Base-by-base conservation (phyloP, 35 echinoderm and acorn worm species). In the Strongylocentrotus purpuratus region DNA sequence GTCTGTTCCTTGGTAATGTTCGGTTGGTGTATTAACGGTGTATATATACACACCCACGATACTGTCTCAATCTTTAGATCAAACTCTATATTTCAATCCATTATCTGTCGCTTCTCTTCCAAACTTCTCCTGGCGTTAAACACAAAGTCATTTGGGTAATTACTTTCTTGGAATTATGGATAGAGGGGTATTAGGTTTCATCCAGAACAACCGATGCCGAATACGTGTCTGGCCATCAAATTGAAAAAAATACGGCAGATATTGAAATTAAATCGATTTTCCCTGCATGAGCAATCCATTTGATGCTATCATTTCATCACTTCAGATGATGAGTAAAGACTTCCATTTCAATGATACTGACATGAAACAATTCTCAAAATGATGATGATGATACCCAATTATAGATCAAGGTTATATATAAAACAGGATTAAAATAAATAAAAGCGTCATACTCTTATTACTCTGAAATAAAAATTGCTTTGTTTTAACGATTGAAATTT, bases 251-350 rank as follows among this genome's bases (percentile, higher is more conserved):
- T 6, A 28, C 18, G 7, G 22, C 65, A 78, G 65, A 78, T 78
- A 78, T 78, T 78, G 65, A 78, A 28, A 78, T 78, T 78, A 78
- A 78, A 78, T 78, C 65, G 65, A 78, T 78, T 78, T 78, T 78
- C 65, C 65, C 65, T 28, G 65, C 65, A 78, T n/a, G 7, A 78
- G 25, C 28, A 28, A 78, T 78, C 65, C 28, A 78, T 28, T 78
- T 78, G 20, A 28, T 78, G 8, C n/a, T 28, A 78, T 78, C 65
- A 28, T 78, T 78, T 78, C 65, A 78, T 78, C 65, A 28, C 22
- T 78, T n/a, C 28, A 22, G 65, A n/a, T 78, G 22, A 78, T 55
- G 50, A 55, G 15, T 10, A 50, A n/a, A 10, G 48, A 12, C 8
- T 50, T 50, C 48, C 13, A 50, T 50, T 7, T 50, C 48, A 50